Evolutionary conservation across 2,888 invertebrate species (phyloP).

Genomic region (Disparrhopalites patrizii): DNA sequence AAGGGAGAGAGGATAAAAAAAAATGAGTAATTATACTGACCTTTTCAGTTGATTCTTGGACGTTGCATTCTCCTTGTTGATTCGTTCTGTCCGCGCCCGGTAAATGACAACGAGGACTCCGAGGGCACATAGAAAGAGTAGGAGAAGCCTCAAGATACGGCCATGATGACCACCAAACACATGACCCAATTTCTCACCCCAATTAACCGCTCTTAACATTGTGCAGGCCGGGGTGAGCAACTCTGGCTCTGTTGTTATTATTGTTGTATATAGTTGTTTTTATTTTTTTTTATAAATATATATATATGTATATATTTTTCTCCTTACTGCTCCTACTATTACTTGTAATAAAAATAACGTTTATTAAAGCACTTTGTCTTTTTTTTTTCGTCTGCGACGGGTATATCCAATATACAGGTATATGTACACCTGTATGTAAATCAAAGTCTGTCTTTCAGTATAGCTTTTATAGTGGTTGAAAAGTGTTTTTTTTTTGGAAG

Average conservation of each 20-base stretch:
- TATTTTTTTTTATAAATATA: neutral
- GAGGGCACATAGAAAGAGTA: slow-evolving; percentile 48
- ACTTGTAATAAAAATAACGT: too few relatives aligned
- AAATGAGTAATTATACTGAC: slow-evolving; percentile 32
- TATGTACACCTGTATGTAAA: too few relatives aligned
- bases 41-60: slow-evolving; percentile 42
- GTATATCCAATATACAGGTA: too few relatives aligned
- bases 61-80: slow-evolving; percentile 41
- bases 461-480: too few relatives aligned
- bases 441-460: too few relatives aligned
- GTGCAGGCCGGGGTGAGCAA: slow-evolving; percentile 29
- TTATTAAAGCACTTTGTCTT: too few relatives aligned
- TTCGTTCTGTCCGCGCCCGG: slow-evolving; percentile 43
- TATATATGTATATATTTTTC: neutral
- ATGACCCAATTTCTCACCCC: slow-evolving; percentile 48
- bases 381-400: too few relatives aligned
- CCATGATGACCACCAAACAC: slow-evolving; percentile 47
- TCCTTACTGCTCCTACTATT: too few relatives aligned
- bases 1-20: neutral
- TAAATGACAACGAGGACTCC: slow-evolving; percentile 48
- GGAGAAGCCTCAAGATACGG: slow-evolving; percentile 42
- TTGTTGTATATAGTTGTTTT: neutral
- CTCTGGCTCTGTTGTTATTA: slow-evolving; percentile 9
- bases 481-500: too few relatives aligned
- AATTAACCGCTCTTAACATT: slow-evolving; percentile 48